Conservation (phyloP, 2,888 invertebrate genomes). For the Pristionchus maxplancki region DNA sequence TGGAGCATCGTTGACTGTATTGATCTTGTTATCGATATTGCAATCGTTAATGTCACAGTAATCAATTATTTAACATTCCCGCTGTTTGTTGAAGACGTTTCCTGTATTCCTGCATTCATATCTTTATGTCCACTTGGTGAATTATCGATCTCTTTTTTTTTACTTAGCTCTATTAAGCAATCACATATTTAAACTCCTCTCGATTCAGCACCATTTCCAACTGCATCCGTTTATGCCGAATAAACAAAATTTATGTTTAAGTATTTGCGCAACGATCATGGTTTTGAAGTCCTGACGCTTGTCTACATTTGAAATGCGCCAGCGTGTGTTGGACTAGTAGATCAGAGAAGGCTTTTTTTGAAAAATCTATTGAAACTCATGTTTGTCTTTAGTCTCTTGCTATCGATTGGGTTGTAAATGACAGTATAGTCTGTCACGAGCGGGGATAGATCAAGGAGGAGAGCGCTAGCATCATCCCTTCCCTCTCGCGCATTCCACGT, state of each 20-base stretch:
- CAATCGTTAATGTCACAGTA: not conserved
- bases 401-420: conserved; percentile 39
- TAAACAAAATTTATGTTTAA: not conserved
- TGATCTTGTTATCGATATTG: not conserved
- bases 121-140: not conserved
- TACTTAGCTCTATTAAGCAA: not conserved
- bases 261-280: not conserved
- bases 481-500: not conserved
- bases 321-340: not conserved
- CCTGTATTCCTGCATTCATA: not conserved
- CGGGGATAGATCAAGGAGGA: conserved; percentile 31
- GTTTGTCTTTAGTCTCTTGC: too few species aligned
- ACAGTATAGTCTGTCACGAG: not conserved
- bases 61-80: not conserved
- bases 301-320: not conserved
- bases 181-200: too few species aligned
- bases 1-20: not conserved
- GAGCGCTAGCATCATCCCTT: not conserved
- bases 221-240: too few species aligned
- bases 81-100: not conserved
- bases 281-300: not conserved
- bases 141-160: not conserved
- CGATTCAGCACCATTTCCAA: too few species aligned
- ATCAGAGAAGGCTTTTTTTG: not conserved
- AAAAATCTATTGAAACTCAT: not conserved